Evolutionary conservation across 2,113 vertebrate species (phyloP).

Genomic region (Halichoerus grypus): DNA sequence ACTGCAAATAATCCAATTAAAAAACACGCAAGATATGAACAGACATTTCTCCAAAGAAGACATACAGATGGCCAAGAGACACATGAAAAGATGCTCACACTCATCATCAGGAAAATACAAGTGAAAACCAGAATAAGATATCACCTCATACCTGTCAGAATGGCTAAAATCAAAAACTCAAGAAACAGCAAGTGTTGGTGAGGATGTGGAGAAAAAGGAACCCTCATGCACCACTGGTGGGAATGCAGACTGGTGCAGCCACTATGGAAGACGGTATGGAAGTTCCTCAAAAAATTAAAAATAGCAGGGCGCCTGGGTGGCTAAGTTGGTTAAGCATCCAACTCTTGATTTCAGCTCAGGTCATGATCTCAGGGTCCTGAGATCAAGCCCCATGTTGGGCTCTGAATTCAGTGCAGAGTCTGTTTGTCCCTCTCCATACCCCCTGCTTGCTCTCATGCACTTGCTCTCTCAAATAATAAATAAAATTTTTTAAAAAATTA

Average conservation of each 20-base stretch:
- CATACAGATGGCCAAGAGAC: neutral
- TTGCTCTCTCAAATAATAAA: neutral
- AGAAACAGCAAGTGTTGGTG: neutral
- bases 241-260: neutral
- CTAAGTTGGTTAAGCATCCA: neutral
- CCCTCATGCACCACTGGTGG: neutral
- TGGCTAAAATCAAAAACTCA: neutral
- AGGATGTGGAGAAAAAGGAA: neutral
- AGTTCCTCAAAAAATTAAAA: neutral
- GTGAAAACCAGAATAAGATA: neutral
- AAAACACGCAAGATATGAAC: neutral
- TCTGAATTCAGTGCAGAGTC: neutral
- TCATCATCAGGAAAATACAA: neutral
- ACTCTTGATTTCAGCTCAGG: neutral
- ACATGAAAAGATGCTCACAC: neutral
- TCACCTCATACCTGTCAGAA: neutral
- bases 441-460: neutral
- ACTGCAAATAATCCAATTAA: neutral
- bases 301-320: neutral
- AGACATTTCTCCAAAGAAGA: neutral
- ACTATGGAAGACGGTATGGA: neutral
- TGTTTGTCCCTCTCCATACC: neutral
- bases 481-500: neutral
- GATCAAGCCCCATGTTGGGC: neutral
- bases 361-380: neutral